Evolutionary conservation across 1,140 invertebrate genomes (phyloP).

Genomic region (Drosophila tristis): DNA sequence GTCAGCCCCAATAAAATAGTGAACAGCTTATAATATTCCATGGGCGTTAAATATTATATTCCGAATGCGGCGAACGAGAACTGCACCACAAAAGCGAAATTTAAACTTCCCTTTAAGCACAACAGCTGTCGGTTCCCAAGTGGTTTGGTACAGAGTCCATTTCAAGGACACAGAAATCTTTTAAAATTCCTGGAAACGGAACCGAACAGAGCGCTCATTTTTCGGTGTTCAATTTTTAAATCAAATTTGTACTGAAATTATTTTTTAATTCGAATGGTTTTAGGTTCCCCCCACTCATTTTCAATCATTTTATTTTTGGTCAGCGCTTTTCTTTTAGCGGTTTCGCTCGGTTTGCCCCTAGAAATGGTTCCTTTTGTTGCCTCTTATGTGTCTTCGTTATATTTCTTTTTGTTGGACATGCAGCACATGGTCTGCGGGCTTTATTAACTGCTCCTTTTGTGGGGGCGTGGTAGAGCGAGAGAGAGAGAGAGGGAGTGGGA

Average conservation of each 20-base stretch:
- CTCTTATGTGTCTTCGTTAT: background rate
- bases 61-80: background rate
- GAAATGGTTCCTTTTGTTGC: background rate
- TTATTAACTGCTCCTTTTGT: conserved; percentile 71
- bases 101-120: background rate
- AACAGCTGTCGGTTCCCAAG: too few relatives aligned
- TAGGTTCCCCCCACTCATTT: background rate
- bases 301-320: background rate
- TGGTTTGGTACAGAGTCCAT: too few relatives aligned
- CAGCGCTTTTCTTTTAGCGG: background rate
- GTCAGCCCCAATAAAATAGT: conserved; percentile 22
- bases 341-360: background rate
- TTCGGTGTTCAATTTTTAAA: too few relatives aligned
- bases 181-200: too few relatives aligned
- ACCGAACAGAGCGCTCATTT: too few relatives aligned
- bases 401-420: conserved; percentile 35
- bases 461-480: conserved; percentile 8
- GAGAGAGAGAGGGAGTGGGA: too few relatives aligned
- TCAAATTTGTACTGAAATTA: too few relatives aligned
- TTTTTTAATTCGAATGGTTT: too few relatives aligned
- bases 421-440: conserved; percentile 62
- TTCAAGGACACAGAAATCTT: too few relatives aligned
- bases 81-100: too few relatives aligned
- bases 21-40: conserved; percentile 1
- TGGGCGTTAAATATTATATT: too few relatives aligned